Evolutionary conservation across 2,797 vertebrate genomes (phyloP), one percentile per base, ranked within the genome.

Genomic region (Gallirallus australis): DNA sequence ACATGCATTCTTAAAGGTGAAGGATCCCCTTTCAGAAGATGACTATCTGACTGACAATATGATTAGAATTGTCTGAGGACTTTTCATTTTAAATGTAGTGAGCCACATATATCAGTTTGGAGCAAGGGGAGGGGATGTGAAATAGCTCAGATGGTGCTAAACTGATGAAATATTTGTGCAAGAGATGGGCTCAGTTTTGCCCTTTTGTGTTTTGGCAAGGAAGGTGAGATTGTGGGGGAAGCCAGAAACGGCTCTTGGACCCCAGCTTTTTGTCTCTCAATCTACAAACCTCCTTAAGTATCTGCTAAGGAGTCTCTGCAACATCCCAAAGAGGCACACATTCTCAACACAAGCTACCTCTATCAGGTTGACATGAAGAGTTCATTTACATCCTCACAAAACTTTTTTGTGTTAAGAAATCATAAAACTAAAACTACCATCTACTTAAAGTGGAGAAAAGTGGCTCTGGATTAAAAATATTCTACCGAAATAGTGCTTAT

Each of bases 1-100:
- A 97, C 95, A 91, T 78, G 97, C 96, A 96, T 96, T 97, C 97
- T 98, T 97, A 98, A 97, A 98, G 97, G 97, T 98, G 97, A 98
- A 98, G 97, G 96, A 97, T 97, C 94, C 95, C 82, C 96, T 97
- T 98, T 97, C 97, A 96, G 97, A 96, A 96, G 97, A 94, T 95
- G 95, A 93, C 96, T 96, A 97, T 95, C 97, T 94, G 97, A 97
- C 97, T 97, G 97, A 97, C 97, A 97, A 95, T 97, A 97, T 97
- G 97, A 98, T 98, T 97, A 97, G 97, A 96, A 97, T 94, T 94
- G 94, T 97, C 95, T 96, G 96, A 97, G 96, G 95, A 98, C 89
- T 95, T 97, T 95, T 97, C 96, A 76, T 98, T 98, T 97, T 82
- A 96, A 97, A 97, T 75, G 89, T 78, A 95, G 95, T 42, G 79